Percentiles rank a stretch among this genome's conserved stretches.
Evolutionary conservation across 1,140 invertebrate species (phyloP).

Genomic region (Diprion similis): DNA sequence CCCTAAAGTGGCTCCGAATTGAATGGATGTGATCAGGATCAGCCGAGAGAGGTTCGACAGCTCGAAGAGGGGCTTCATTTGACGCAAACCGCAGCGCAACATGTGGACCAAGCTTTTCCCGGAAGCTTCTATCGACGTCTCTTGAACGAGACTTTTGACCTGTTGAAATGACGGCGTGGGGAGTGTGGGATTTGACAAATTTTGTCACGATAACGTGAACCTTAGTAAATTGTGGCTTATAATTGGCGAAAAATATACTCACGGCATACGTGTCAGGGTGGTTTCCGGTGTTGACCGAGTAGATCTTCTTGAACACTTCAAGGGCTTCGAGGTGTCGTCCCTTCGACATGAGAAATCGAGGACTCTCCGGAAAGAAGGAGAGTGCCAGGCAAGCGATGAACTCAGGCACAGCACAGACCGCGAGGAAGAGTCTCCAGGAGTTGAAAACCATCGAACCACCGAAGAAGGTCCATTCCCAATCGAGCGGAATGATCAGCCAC

Average conservation of each 20-base stretch:
- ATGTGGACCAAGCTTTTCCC: conserved; percentile 32
- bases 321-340: conserved; percentile 64
- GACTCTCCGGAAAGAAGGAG: conserved; percentile 73
- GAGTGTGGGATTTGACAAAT: conserved; percentile 49
- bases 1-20: conserved; percentile 73
- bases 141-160: conserved; percentile 56
- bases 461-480: conserved; percentile 51
- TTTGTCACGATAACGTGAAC: no score
- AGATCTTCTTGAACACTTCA: conserved; percentile 64
- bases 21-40: conserved; percentile 73
- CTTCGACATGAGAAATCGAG: conserved; percentile 69
- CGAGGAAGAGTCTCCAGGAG: conserved; percentile 74
- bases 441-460: conserved; percentile 53
- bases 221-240: not conserved
- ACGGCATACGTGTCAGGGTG: conserved; percentile 52
- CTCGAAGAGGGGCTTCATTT: conserved; percentile 66
- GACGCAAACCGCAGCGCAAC: conserved; percentile 49
- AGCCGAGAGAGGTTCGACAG: conserved; percentile 73
- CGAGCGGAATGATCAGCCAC: conserved; percentile 70
- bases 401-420: conserved; percentile 69
- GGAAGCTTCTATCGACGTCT: conserved; percentile 51
- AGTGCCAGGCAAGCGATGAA: conserved; percentile 66
- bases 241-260: conserved; percentile 1
- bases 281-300: conserved; percentile 62
- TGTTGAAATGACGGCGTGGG: conserved; percentile 56